Percentiles rank a stretch among this genome's conserved stretches.
These are phyloP conservation scores for Pogonocichla stellata DNA, from an alignment of 2,113 vertebrate species.

Conservation along the genomic window DNA sequence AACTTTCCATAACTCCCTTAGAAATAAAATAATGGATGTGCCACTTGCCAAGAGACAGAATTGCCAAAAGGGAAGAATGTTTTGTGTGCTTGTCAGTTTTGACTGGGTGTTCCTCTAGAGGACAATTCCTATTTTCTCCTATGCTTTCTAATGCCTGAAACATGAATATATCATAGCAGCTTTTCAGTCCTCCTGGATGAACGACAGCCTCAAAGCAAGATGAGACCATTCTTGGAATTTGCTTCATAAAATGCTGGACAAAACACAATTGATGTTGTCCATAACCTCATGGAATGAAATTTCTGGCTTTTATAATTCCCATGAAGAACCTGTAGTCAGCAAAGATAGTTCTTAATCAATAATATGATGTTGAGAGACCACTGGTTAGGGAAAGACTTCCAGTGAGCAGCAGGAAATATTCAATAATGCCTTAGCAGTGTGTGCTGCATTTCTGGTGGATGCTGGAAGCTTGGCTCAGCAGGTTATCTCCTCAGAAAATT, in stretches of 20 bases:
- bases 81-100: background rate
- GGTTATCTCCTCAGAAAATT: background rate
- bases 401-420: background rate
- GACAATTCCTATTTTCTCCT: background rate
- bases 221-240: background rate
- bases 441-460: background rate
- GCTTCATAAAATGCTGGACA: background rate
- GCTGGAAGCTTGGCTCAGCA: background rate
- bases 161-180: background rate
- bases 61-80: background rate
- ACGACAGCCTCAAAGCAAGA: background rate
- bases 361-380: background rate
- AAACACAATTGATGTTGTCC: background rate
- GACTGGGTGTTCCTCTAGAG: background rate
- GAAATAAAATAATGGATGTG: background rate
- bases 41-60: background rate
- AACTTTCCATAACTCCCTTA: background rate
- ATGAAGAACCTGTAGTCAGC: background rate
- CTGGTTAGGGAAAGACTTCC: background rate
- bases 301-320: background rate
- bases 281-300: background rate
- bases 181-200: background rate
- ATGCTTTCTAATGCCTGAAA: background rate
- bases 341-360: background rate
- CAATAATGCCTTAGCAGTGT: background rate